A percentile compares a stretch with the other conserved stretches of the same genome.
These are phyloP conservation scores for Rousettus leschenaultii DNA, from an alignment of 2,113 vertebrate genomes.

Conservation along the genomic window DNA sequence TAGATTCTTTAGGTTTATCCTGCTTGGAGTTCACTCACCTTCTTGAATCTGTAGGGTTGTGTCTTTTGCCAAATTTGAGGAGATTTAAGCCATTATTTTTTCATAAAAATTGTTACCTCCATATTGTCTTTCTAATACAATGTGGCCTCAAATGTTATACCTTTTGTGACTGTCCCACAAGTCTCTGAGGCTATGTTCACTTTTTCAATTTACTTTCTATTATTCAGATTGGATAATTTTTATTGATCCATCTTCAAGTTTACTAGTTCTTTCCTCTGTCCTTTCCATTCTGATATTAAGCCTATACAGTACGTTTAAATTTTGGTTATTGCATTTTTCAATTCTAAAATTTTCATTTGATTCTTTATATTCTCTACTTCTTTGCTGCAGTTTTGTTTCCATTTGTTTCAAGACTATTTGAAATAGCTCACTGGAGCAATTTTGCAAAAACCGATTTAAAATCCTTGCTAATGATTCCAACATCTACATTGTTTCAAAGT, in stretches of 20 bases:
- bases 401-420: not conserved
- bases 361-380: not conserved
- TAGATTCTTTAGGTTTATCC: not conserved
- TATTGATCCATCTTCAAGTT: not conserved
- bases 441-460: not conserved
- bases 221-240: not conserved
- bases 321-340: not conserved
- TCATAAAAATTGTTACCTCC: not conserved
- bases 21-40: not conserved
- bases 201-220: not conserved
- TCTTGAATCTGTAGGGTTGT: not conserved
- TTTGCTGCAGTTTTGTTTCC: not conserved
- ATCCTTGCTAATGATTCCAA: not conserved
- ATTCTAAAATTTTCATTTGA: not conserved
- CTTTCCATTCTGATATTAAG: not conserved
- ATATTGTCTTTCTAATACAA: not conserved
- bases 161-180: not conserved
- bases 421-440: not conserved
- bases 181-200: not conserved
- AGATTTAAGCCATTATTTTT: not conserved
- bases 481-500: not conserved
- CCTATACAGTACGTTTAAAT: not conserved
- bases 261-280: not conserved
- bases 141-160: not conserved
- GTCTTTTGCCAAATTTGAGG: not conserved